These are phyloP conservation scores for Atherinosoma microstoma DNA, from an alignment of 2,797 vertebrate species.

Conservation along the genomic window DNA sequence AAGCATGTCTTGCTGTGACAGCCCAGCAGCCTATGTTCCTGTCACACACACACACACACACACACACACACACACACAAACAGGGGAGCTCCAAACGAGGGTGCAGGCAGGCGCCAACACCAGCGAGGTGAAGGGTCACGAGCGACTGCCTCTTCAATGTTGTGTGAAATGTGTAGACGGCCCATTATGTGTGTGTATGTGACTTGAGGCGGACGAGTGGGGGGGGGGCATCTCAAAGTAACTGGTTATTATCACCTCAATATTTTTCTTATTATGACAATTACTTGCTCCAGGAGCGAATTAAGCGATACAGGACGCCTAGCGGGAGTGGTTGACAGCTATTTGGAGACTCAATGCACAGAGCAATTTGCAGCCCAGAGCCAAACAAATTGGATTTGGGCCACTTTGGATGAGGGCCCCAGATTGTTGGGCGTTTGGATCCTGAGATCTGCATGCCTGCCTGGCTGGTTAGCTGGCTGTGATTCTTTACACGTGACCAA, in stretches of 20 bases:
- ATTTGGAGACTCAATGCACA: constrained; percentile 89
- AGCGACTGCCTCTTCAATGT: constrained; percentile 78
- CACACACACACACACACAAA: constrained; percentile 44
- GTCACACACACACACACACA: constrained; percentile 42
- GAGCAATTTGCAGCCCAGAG: constrained; percentile 87
- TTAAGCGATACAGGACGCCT: constrained; percentile 86
- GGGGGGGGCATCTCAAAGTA: constrained; percentile 79
- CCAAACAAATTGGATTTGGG: constrained; percentile 89
- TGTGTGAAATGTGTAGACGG: constrained; percentile 80
- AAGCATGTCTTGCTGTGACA: constrained; percentile 77
- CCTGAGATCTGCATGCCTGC: constrained; percentile 61
- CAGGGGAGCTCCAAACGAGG: constrained; percentile 42
- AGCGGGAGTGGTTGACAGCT: constrained; percentile 88
- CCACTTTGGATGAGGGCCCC: constrained; percentile 86
- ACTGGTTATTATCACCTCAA: constrained; percentile 89
- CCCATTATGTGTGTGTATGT: constrained; percentile 60
- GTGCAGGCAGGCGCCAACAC: constrained; percentile 63
- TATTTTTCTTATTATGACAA: constrained; percentile 90
- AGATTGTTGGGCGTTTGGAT: constrained; percentile 84
- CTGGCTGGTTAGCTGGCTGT: constrained; percentile 65
- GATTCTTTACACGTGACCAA: constrained; percentile 69
- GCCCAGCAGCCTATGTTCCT: constrained; percentile 61
- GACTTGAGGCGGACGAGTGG: constrained; percentile 40
- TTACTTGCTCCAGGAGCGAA: constrained; percentile 88
- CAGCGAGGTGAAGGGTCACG: constrained; percentile 78